Evolutionary conservation across 2,797 vertebrate genomes (phyloP).

Genomic region (Cryptoprocta ferox): DNA sequence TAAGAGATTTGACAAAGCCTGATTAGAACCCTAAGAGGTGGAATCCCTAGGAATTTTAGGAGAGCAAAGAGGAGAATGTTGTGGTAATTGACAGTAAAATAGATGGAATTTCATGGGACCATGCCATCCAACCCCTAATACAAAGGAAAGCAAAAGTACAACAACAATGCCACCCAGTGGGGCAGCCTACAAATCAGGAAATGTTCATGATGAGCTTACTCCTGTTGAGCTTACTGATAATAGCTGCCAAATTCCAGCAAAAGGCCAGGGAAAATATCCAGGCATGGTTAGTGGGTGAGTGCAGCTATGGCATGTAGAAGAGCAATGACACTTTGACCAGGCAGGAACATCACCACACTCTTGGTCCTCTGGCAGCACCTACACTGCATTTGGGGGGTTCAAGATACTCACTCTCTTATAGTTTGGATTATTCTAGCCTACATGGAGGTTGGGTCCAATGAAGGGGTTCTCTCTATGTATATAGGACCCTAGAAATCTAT

Average conservation of each 20-base stretch:
- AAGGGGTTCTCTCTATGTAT: neutral
- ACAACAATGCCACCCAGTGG: neutral
- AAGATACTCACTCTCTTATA: neutral
- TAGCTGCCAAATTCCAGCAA: neutral
- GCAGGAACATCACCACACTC: neutral
- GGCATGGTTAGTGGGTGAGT: neutral
- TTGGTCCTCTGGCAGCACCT: neutral
- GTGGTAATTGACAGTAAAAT: neutral
- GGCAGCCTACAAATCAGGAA: neutral
- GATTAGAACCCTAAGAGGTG: neutral
- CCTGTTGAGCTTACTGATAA: neutral
- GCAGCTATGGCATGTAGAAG: neutral
- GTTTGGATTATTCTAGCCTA: neutral
- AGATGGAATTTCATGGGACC: neutral
- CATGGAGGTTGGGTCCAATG: neutral
- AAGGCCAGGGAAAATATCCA: neutral
- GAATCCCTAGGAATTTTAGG: neutral
- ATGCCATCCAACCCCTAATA: neutral
- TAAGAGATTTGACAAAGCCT: neutral
- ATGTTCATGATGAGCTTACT: neutral
- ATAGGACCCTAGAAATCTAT: neutral
- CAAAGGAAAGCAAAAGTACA: neutral
- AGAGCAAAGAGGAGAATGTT: neutral
- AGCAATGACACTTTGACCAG: neutral
- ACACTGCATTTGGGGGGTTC: neutral